Base-by-base conservation (phyloP, 37 sponge, comb jelly and placozoan species). In the Halichondria panicea region DNA sequence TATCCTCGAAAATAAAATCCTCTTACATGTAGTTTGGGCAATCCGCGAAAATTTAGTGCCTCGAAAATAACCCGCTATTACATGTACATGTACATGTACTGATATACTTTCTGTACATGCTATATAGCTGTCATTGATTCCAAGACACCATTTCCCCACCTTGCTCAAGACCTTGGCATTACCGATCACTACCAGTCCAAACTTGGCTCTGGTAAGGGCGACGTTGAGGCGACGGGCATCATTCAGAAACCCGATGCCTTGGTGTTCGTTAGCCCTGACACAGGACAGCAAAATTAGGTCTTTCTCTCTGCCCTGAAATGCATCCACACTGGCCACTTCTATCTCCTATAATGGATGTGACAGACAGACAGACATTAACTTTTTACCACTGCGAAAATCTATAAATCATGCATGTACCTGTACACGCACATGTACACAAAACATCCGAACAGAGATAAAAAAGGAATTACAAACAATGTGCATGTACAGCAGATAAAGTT, bases 321-420 rank as follows among this genome's bases (percentile, higher is more conserved):
- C 97, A 78, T 97, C 97, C 60, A 97, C 97, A 83, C 92, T 91
- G 36, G 97, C 97, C 40, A 97, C 97, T 38, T 96, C 97, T 43
- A 96, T 54, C 60, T 96, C 88, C 93, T 93, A 61, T 37, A 63
- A 13, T 28, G 45, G 40, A 58, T 15, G 32, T 19, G 34, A 61
- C 52, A 76, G 65, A 76, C 53, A 61, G 53, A 76, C 76, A 61
- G 15, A 15, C 62, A 60, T 8, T 19, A 3, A 18, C 2, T 30
- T 18, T 35, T 55, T 37, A 32, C 6, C 15, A 41, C 71, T 70
- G 28, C 11, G 42, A n/a, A 22, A 11, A 48, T 48, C 52, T 18
- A 15, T 38, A 11, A 12, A 32, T 1, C 69, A 68, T 9, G 13
- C 46, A 68, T 33, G 33, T 21, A 5, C 69, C 24, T 28, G 41